phyloP scores from a whole-genome alignment of 2,888 invertebrate genomes.

The Xanthostigma xanthostigma region DNA sequence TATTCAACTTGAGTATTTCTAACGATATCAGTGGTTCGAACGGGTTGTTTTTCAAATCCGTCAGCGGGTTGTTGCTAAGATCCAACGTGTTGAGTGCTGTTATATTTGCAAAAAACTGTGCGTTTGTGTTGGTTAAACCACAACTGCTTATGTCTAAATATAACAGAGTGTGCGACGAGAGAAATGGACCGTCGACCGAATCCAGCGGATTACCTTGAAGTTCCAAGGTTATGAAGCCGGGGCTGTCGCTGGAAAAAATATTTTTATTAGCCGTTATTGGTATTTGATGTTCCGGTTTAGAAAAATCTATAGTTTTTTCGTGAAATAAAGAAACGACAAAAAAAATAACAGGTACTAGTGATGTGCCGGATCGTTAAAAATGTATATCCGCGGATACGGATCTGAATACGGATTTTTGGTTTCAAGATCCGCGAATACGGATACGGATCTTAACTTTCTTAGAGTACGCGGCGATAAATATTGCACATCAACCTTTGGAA shows the following conservation, averaged over 20 bases:
- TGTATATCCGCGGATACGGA: too few relatives aligned
- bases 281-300: slow-evolving; percentile 2
- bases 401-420: too few relatives aligned
- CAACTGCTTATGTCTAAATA: slow-evolving; percentile 54
- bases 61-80: slow-evolving; percentile 50
- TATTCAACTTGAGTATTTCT: slow-evolving; percentile 47
- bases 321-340: too few relatives aligned
- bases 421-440: too few relatives aligned
- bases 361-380: too few relatives aligned
- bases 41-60: slow-evolving; percentile 36
- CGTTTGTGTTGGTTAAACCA: slow-evolving; percentile 39
- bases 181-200: slow-evolving; percentile 45
- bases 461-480: too few relatives aligned
- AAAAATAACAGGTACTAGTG: too few relatives aligned
- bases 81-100: slow-evolving; percentile 52
- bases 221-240: slow-evolving; percentile 52
- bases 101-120: slow-evolving; percentile 49
- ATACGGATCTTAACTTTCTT: too few relatives aligned
- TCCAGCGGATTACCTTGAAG: slow-evolving; percentile 51
- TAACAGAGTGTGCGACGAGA: slow-evolving; percentile 47
- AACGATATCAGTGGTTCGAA: slow-evolving; percentile 49
- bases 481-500: too few relatives aligned
- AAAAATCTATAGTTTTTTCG: neutral
- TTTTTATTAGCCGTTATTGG: neutral
- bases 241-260: slow-evolving; percentile 40